Base-by-base conservation (phyloP, 2,888 invertebrate species). In the Cataglyphis albicans region DNA sequence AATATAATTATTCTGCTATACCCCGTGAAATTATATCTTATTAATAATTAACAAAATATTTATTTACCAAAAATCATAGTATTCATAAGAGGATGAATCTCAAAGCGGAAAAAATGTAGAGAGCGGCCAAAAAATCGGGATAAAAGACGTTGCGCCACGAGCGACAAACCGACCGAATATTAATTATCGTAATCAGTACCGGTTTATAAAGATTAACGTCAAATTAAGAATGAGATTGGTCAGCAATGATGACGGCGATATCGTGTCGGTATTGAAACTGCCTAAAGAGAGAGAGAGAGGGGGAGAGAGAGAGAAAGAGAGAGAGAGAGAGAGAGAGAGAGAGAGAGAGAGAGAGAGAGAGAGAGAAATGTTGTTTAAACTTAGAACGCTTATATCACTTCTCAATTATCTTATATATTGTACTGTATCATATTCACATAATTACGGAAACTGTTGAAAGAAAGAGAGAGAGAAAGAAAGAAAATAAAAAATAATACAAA, bases 131-230 rank as follows among this genome's bases (percentile, higher is more conserved):
- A 12, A 21, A 15, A 38, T n/a, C 21, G 15, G 15, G 9, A 64
- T 32, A 78, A 44, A 44, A 32, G 21, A 76, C 6, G 41, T 38
- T 32, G 44, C 44, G 57, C 78, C 57, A 44, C 68, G 65, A 55
- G 55, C 64, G 41, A 65, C 44, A 70, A 70, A 59, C 35, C 9
- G 25, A 32, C 59, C 10, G 12, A 70, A 44, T 78, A 78, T 70
- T 78, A 78, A 78, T 70, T 70, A 78, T 61, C 44, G 25, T 59
- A 70, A 68, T 57, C 57, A 44, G 59, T 35, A 21, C 35, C 57
- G 68, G 44, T 78, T 68, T 18, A 32, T 32, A 12, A 35, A 78
- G 70, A 78, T 78, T 78, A 78, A 78, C 59, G 59, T 35, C 25
- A 70, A 70, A 78, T 59, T 70, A 70, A 41, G 38, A 65, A 76